Base-by-base conservation (phyloP, 2,113 vertebrate genomes). In the Oreotragus oreotragus region DNA sequence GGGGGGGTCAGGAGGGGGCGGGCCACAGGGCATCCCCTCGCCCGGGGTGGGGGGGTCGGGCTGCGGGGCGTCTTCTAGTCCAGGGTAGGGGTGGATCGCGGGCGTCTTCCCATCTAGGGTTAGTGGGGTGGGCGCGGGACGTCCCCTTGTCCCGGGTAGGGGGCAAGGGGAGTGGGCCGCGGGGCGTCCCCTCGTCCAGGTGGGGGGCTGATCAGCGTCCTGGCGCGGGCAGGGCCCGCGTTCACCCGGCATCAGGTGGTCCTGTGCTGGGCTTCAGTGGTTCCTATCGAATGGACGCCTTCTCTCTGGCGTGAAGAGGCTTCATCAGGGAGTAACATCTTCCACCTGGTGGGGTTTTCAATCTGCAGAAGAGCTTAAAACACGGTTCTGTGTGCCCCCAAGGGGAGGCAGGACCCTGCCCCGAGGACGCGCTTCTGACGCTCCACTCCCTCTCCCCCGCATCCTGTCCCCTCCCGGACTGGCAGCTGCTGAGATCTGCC, bases 151-250 rank as follows among this genome's bases (percentile, higher is more conserved):
- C 17, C 6, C 6, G 6, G 45, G 45, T 45, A 7, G 2, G 47
- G 12, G n/a, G 43, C 43, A 43, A n/a, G n/a, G n/a, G n/a, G n/a
- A n/a, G n/a, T n/a, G n/a, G 13, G 12, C 60, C 3, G 21, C 3
- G 36, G 19, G 25, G 73, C 4, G 0, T 8, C 73, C 28, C 3
- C 13, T 15, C 0, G 0, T 45, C 73, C 3, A 2, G 7, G 39
- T 53, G 53, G 53, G 53, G 7, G 16, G 76, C 43, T 30, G 76
- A 17, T 19, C 5, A 19, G 2, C 9, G 0, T 21, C 28, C 16
- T 28, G 5, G 45, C 0, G 1, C 2, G 0, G 49, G 45, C 45
- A 33, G 77, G 45, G 45, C 45, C 39, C 0, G 2, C 2, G 0
- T 17, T 11, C 1, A 3, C 5, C 16, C 1, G 77, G 28, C 28